A percentile compares a stretch with the other conserved stretches of the same genome.
Conservation (phyloP, 2,797 vertebrate species). For the Sylvilagus floridanus region DNA sequence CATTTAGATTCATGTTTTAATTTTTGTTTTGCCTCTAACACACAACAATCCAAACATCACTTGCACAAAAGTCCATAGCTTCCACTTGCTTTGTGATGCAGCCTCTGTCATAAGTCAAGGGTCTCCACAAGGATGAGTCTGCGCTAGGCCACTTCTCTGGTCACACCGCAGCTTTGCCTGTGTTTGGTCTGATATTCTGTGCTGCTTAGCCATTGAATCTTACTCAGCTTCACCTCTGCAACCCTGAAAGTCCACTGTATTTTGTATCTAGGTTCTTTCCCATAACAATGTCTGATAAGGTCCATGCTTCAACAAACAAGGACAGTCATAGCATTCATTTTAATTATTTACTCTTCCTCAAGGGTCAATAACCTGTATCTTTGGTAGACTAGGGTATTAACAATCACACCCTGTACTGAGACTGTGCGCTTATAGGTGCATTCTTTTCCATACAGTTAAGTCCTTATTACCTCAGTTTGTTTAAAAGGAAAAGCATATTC, state of each 20-base stretch:
- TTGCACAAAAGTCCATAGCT: neutral
- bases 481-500: neutral
- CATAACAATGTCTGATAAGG: neutral
- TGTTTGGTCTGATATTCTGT: neutral
- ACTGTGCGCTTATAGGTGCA: neutral
- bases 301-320: neutral
- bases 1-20: neutral
- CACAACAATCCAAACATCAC: neutral
- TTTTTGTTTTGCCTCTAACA: neutral
- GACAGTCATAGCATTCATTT: neutral
- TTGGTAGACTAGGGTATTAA: too few relatives aligned
- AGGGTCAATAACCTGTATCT: neutral
- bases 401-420: too few relatives aligned
- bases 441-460: neutral
- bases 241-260: neutral
- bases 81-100: neutral
- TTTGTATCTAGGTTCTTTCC: neutral
- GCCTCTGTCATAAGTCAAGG: neutral
- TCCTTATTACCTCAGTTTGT: neutral
- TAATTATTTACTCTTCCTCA: neutral
- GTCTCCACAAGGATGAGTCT: neutral
- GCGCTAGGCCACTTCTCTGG: neutral
- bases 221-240: neutral
- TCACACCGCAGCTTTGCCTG: neutral
- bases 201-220: accelerated